A percentile compares a stretch with the other conserved stretches of the same genome.
phyloP scores from a whole-genome alignment of 2,888 invertebrate genomes.

The Prostheceraeus crozeri region DNA sequence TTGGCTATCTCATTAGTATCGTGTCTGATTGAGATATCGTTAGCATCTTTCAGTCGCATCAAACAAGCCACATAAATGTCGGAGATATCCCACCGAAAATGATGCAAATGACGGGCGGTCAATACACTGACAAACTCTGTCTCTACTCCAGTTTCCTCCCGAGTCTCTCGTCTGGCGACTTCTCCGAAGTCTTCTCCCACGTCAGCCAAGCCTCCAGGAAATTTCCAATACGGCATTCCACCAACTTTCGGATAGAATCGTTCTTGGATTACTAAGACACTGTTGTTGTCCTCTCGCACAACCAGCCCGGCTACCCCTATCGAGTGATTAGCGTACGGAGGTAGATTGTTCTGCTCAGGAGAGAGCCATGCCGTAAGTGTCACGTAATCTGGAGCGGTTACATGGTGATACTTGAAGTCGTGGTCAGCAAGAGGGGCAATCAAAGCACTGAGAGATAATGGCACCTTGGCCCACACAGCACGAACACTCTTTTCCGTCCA shows the following conservation, averaged over 20 bases:
- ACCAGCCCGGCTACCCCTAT: conserved; percentile 73
- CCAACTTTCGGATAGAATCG: conserved; percentile 57
- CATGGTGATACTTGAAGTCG: too few relatives aligned
- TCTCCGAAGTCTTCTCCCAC: conserved; percentile 51
- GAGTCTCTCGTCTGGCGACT: conserved; percentile 75
- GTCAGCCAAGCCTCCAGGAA: conserved; percentile 2
- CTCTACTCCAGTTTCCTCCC: conserved; percentile 78
- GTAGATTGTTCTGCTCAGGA: neutral
- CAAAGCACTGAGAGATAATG: too few relatives aligned
- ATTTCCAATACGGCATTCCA: conserved; percentile 45
- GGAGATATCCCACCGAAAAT: conserved; percentile 70
- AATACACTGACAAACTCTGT: conserved; percentile 70
- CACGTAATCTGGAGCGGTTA: too few relatives aligned
- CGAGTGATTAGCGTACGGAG: neutral
- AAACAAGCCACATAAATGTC: conserved; percentile 76
- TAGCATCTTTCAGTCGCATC: too few relatives aligned
- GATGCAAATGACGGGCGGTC: conserved; percentile 70
- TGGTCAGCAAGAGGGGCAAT: too few relatives aligned
- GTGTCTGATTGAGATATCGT: too few relatives aligned
- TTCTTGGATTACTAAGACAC: conserved; percentile 75
- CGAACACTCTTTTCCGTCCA: too few relatives aligned
- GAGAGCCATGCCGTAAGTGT: too few relatives aligned
- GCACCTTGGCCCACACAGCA: too few relatives aligned
- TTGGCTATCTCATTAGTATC: too few relatives aligned
- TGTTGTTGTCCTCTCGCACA: conserved; percentile 65